Evolutionary conservation across 2,113 vertebrate species (phyloP).

Genomic region (Melanerpes aurifrons): DNA sequence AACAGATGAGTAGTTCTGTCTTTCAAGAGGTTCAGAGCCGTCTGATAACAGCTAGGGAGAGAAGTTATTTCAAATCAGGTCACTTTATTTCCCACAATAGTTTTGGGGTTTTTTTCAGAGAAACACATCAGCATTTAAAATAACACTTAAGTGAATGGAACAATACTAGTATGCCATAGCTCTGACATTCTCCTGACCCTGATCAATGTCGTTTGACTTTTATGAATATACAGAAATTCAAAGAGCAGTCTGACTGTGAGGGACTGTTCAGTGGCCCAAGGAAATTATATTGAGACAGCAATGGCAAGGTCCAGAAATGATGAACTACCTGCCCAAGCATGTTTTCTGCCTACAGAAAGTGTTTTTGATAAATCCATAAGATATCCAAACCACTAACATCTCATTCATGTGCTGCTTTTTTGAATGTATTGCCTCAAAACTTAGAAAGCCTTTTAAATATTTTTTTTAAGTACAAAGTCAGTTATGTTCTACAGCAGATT

Average conservation of each 20-base stretch:
- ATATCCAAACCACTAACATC: not conserved
- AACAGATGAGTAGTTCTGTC: slow-evolving; percentile 89
- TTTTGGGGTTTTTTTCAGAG: not conserved
- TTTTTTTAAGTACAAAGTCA: not conserved
- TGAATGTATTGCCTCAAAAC: not conserved
- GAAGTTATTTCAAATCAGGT: slow-evolving; percentile 26
- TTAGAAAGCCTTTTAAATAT: not conserved
- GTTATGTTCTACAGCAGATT: slow-evolving; percentile 76
- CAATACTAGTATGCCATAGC: not conserved
- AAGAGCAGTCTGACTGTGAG: not conserved
- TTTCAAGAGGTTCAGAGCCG: slow-evolving; percentile 85
- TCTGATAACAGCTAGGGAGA: slow-evolving; percentile 87
- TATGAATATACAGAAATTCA: not conserved
- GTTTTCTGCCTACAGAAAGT: not conserved
- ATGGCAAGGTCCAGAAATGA: not conserved
- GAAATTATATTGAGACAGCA: not conserved
- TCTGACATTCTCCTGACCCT: not conserved
- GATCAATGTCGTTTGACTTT: not conserved
- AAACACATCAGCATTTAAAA: not conserved
- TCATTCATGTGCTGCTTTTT: not conserved
- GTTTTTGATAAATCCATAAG: not conserved
- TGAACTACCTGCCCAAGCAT: not conserved
- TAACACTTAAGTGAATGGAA: not conserved
- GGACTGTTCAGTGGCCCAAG: not conserved
- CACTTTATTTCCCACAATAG: not conserved